Percentiles rank a stretch among this genome's conserved stretches.
Conservation (phyloP, 2,113 vertebrate species). For the Myanophis thanlyinensis region DNA sequence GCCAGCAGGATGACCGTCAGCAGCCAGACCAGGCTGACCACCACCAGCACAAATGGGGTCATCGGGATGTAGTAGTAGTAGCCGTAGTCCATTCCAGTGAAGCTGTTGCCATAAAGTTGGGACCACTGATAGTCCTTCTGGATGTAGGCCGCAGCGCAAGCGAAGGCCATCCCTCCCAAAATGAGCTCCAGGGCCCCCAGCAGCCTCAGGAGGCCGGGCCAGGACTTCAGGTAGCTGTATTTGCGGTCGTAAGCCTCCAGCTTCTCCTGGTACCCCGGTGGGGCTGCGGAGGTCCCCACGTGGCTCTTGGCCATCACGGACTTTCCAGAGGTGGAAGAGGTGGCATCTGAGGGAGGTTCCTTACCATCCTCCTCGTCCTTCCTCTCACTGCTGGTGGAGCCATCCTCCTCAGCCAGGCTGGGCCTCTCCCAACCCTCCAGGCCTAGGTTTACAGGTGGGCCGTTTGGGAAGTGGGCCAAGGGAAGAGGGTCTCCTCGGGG, state of each 20-base stretch:
- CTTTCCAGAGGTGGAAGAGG: background rate
- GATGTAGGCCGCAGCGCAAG: slow-evolving; percentile 74
- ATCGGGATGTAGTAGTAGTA: slow-evolving; percentile 76
- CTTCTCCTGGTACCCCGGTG: slow-evolving; percentile 63
- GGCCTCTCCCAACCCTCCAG: slow-evolving; percentile 26
- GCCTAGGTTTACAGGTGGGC: slow-evolving; percentile 69
- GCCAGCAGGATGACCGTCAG: slow-evolving; percentile 67
- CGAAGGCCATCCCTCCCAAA: slow-evolving; percentile 74
- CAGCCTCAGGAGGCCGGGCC: slow-evolving; percentile 71
- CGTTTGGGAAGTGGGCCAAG: slow-evolving; percentile 53
- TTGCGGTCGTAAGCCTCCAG: slow-evolving; percentile 64
- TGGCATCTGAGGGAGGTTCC: too few species aligned
- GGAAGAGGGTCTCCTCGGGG: background rate
- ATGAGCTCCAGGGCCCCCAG: slow-evolving; percentile 73
- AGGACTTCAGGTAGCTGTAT: slow-evolving; percentile 73
- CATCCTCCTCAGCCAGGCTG: background rate
- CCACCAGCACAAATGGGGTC: slow-evolving; percentile 75
- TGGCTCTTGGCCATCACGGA: fast-evolving
- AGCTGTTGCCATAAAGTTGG: slow-evolving; percentile 57
- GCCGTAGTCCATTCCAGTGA: slow-evolving; percentile 58
- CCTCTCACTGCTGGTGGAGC: too few species aligned
- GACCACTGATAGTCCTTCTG: slow-evolving; percentile 79
- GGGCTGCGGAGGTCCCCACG: slow-evolving; percentile 5
- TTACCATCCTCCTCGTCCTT: background rate
- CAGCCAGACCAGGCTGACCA: slow-evolving; percentile 69